Evolutionary conservation across 2,113 vertebrate species (phyloP), one percentile per base, ranked within the genome.

Genomic region (Theristicus caerulescens): DNA sequence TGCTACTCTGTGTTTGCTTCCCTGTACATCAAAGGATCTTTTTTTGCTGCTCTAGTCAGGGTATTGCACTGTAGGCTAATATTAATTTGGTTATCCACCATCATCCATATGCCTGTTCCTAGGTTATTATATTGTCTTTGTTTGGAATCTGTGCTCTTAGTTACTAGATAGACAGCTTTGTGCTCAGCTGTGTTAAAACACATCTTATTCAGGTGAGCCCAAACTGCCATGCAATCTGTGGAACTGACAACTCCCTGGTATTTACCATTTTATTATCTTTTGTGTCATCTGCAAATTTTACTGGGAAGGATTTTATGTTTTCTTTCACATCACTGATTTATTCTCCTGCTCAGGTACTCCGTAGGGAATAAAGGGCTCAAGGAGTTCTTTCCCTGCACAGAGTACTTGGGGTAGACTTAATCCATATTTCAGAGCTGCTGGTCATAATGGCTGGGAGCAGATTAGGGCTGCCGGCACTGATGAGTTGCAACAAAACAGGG

Each of bases 221-320:
- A 82, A 78, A 27, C 92, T 94, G 89, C 93, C 62, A 34, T 66
- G 67, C 85, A 95, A 91, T 97, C 93, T 95, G 86, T 95, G 76
- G 74, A 95, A 77, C 77, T 95, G 91, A 95, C 94, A 94, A 58
- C 83, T 96, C 93, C 51, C 76, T 0, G 9, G 49, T 96, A 96
- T 94, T 97, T 97, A 95, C 91, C 94, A 88, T 94, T 97, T 95
- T 94, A 94, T 96, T 95, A 95, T 94, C 89, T 96, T 94, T 93
- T 90, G 78, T 97, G 97, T 97, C 89, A 94, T 96, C 94, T 96
- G 96, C 95, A 95, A 95, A 97, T 96, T 97, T 94, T 97, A 94
- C 95, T 82, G 67, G 73, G 86, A 95, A 94, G 71, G 91, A 82
- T 94, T 97, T 96, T 92, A 82, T 85, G 84, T 96, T 96, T 97